Conservation (phyloP, 1,140 invertebrate genomes). For the Anastrepha obliqua region DNA sequence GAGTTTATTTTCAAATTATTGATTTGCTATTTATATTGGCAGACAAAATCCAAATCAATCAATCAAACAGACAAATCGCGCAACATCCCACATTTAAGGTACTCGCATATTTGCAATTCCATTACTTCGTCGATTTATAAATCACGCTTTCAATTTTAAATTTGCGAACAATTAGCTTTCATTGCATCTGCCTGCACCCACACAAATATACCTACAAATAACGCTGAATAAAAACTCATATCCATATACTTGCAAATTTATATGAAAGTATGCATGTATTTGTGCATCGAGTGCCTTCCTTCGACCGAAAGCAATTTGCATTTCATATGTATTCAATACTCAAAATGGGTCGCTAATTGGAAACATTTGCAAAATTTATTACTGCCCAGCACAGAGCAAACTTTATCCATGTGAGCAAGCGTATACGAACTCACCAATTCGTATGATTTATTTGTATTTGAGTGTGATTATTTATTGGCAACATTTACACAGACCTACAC, state of each 20-base stretch:
- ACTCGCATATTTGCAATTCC: no score
- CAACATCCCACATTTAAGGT: no score
- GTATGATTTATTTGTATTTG: neutral
- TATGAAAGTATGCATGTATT: neutral
- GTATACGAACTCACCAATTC: neutral
- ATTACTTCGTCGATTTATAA: no score
- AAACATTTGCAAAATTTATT: slow-evolving; percentile 74
- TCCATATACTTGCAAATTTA: neutral
- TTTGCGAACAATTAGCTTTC: no score
- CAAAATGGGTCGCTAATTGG: slow-evolving; percentile 73
- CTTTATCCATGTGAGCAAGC: neutral
- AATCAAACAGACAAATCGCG: no score
- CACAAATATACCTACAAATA: no score
- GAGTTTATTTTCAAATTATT: no score
- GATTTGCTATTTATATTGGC: no score
- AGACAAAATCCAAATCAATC: no score
- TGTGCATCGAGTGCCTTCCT: neutral
- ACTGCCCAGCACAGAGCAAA: slow-evolving; percentile 55
- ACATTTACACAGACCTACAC: neutral
- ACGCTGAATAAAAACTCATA: no score
- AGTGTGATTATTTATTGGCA: neutral
- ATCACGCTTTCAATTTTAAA: no score
- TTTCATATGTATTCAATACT: slow-evolving; percentile 65
- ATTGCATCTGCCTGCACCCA: no score
- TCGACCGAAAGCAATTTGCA: neutral